phyloP scores from a whole-genome alignment of 1,140 invertebrate species.

The Halictus rubicundus region DNA sequence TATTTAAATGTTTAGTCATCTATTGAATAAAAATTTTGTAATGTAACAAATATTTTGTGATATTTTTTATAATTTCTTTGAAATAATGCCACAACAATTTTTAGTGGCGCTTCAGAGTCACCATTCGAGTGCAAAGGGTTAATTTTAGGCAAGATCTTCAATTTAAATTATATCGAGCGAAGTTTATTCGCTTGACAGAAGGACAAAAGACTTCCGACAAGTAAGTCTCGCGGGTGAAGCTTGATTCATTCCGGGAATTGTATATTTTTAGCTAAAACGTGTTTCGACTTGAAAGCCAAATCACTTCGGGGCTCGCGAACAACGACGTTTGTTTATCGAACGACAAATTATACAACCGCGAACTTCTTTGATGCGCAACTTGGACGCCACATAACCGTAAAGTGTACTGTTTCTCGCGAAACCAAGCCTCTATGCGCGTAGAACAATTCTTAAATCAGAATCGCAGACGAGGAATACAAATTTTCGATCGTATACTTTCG shows the following conservation, averaged over 20 bases:
- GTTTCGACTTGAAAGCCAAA: neutral
- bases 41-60: no score
- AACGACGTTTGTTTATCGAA: conserved; percentile 16
- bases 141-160: neutral
- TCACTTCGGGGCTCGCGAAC: neutral
- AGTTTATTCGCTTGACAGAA: neutral
- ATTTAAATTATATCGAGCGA: neutral
- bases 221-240: neutral
- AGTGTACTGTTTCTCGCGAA: neutral
- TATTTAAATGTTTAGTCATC: no score
- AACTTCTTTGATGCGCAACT: neutral
- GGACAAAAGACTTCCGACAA: neutral
- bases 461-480: no score
- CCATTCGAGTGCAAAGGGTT: neutral
- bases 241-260: conserved; percentile 27
- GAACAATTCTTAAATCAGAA: neutral
- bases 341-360: conserved; percentile 5
- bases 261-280: conserved; percentile 4
- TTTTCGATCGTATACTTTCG: no score
- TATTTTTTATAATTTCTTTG: no score
- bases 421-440: no score
- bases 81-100: no score
- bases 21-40: no score
- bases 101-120: no score
- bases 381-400: neutral